Percentiles rank a stretch among this genome's conserved stretches.
Evolutionary conservation across 2,797 vertebrate genomes (phyloP).

Genomic region (Fistularia commersonii): DNA sequence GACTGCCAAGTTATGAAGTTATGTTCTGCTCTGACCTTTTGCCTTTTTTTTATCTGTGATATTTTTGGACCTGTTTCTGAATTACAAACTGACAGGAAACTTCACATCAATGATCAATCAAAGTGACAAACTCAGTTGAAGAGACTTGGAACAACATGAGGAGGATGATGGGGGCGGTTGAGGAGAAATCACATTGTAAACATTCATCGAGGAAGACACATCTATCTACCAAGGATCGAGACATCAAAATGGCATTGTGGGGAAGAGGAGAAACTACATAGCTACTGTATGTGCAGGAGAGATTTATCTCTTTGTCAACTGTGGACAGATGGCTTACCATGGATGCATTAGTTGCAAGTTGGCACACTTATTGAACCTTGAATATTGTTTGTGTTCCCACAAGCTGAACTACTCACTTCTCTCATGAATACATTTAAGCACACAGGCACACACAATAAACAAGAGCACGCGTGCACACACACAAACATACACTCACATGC

Average conservation of each 20-base stretch:
- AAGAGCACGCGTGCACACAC: constrained; percentile 5
- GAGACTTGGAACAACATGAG: constrained; percentile 10
- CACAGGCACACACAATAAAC: constrained; percentile 11
- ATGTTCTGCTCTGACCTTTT: too few species aligned
- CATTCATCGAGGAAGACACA: constrained; percentile 58
- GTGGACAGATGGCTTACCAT: constrained; percentile 33
- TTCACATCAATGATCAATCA: constrained; percentile 45
- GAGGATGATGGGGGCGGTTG: constrained; percentile 43
- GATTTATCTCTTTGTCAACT: constrained; percentile 39
- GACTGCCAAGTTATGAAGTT: too few species aligned
- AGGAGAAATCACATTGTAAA: constrained; percentile 46
- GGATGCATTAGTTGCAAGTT: constrained; percentile 65
- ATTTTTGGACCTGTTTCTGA: constrained; percentile 42
- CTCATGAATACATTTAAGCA: constrained; percentile 16
- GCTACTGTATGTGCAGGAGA: constrained; percentile 22
- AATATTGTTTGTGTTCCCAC: constrained; percentile 60
- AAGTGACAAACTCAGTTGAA: constrained; percentile 10
- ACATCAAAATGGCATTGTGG: constrained; percentile 25
- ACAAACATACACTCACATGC: constrained; percentile 29
- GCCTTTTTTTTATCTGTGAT: constrained; percentile 12
- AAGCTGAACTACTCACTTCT: constrained; percentile 19
- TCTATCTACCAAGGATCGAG: constrained; percentile 37
- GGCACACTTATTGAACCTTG: constrained; percentile 65
- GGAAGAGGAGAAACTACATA: constrained; percentile 8
- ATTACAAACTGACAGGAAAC: constrained; percentile 51